phyloP scores from a whole-genome alignment of 2,113 vertebrate species.

The Sterna hirundo region DNA sequence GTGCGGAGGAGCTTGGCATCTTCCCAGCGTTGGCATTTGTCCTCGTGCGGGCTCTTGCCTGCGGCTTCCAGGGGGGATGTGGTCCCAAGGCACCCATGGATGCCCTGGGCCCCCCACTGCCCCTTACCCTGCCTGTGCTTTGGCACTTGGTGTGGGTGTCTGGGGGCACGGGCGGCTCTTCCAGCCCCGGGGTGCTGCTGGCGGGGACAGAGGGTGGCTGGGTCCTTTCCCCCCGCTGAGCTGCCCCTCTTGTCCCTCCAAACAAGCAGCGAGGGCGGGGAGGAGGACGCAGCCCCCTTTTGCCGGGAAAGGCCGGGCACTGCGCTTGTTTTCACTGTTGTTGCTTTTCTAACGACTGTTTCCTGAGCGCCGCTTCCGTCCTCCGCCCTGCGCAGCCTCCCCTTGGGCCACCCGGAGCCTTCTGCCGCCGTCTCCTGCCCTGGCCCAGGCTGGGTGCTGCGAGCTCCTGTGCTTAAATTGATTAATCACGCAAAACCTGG shows the following conservation, averaged over 20 bases:
- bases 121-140: not conserved
- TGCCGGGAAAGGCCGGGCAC: not conserved
- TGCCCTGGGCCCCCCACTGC: fast-evolving
- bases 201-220: not conserved
- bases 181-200: not conserved
- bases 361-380: not conserved
- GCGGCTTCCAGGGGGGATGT: fast-evolving
- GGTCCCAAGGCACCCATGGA: fast-evolving
- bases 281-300: fast-evolving
- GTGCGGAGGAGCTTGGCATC: fast-evolving
- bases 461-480: not conserved
- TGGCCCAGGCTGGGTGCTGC: not conserved
- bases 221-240: not conserved
- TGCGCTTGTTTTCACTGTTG: fast-evolving
- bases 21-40: fast-evolving
- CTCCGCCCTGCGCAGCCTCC: not conserved
- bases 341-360: not conserved
- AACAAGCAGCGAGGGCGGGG: not conserved
- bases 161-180: fast-evolving
- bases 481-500: not conserved
- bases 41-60: not conserved
- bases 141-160: not conserved
- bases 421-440: not conserved
- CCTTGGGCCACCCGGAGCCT: not conserved
- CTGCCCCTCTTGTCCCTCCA: not conserved